Conservation (phyloP, 2,888 invertebrate species). For the Cheilosia vulpina region DNA sequence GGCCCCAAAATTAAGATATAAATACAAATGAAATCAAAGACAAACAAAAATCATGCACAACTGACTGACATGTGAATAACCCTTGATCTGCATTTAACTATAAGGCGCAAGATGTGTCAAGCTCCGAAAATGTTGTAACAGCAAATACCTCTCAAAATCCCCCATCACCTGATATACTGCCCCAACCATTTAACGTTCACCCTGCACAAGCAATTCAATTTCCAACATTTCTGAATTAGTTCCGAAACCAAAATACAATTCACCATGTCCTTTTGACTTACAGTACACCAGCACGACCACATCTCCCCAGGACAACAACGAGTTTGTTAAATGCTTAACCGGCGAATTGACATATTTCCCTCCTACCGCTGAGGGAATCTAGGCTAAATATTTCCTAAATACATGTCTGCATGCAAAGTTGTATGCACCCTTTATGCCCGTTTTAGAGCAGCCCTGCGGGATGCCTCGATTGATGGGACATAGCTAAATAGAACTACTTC, state of each 20-base stretch:
- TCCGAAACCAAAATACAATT: neutral
- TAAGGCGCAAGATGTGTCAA: too few species aligned
- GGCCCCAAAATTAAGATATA: too few species aligned
- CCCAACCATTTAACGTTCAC: neutral
- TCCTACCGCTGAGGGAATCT: neutral
- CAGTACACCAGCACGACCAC: neutral
- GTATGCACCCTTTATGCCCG: neutral
- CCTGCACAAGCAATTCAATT: neutral
- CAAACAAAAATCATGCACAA: too few species aligned
- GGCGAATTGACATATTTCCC: neutral
- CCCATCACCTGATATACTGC: neutral
- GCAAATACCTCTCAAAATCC: neutral
- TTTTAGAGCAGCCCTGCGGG: neutral
- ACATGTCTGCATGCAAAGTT: neutral
- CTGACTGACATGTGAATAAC: too few species aligned
- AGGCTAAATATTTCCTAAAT: neutral
- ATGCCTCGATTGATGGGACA: too few species aligned
- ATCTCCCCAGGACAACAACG: neutral
- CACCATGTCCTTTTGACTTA: neutral
- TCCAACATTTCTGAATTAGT: neutral
- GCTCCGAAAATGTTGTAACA: neutral
- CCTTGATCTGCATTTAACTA: too few species aligned
- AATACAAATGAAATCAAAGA: too few species aligned
- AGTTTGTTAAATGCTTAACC: neutral
- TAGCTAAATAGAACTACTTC: slow-evolving; percentile 38